Evolutionary conservation across 2,888 invertebrate species (phyloP), one percentile per base, ranked within the genome.

Genomic region (Diogma glabrata): DNA sequence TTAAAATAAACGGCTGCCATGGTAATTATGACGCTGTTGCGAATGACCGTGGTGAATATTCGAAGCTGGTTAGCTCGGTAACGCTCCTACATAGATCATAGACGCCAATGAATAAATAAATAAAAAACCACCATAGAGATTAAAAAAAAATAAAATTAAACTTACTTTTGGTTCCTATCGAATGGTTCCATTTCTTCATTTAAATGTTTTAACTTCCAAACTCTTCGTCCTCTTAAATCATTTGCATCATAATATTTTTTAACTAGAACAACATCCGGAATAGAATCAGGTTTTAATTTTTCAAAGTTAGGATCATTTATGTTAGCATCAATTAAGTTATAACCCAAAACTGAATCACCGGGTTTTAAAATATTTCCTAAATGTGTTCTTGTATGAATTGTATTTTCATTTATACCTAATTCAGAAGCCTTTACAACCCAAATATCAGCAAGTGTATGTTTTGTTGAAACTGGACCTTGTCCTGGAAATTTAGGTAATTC

Each of bases 191-290:
- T 43, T 50, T 83, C 84, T 7, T 81, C 79, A 1, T 81, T 79
- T 67, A 97, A 78, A 67, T 91, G 91, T 61, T 87, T 86, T 30
- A 99, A 76, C 66, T 93, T 94, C 97, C 97, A 99, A 56, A 81
- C 76, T 52, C 88, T 79, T 24, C 81, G 81, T 52, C 81, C 80
- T 28, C 89, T 75, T 0, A 79, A 76, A 2, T 79, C 69, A 56
- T 78, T 78, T 62, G 86, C 89, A 0, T 81, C 82, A 66, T 87
- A 94, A 58, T 80, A 75, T 67, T 99, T 99, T 73, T 92, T 94
- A 9, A 96, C 90, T n/a, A 99, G 71, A 52, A 97, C 80, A 51
- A 97, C 86, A 72, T 97, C 96, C 0, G 96, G 94, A 24, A 95
- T 66, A 10, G 64, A 63, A 55, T 75, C 76, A 36, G 70, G 67